Conservation (phyloP, 2,888 invertebrate genomes). For the Hyposoter didymator region DNA sequence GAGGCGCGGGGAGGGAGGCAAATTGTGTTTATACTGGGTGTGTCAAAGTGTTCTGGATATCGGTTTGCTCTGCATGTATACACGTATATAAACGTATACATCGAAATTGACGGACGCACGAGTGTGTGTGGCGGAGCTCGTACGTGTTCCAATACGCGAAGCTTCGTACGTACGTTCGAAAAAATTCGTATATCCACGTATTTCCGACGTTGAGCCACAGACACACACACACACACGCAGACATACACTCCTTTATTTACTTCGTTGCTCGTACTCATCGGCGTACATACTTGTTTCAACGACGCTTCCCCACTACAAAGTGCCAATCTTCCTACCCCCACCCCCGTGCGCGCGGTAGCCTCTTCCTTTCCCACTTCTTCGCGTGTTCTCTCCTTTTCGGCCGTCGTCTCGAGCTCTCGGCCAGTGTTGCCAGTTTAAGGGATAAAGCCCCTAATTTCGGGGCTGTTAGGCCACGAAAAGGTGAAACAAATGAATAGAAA, state of each 20-base stretch:
- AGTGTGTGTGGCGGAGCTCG: conserved; percentile 37
- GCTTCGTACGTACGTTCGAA: conserved; percentile 8
- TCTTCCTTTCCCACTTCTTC: conserved; percentile 57
- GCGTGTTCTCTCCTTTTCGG: conserved; percentile 24
- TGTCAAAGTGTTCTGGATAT: conserved; percentile 76
- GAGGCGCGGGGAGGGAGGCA: not conserved
- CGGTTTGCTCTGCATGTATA: conserved; percentile 36
- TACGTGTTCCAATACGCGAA: conserved; percentile 54
- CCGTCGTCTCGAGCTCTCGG: conserved; percentile 17
- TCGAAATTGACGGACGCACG: not conserved
- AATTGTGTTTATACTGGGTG: conserved; percentile 79
- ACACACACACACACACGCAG: not conserved
- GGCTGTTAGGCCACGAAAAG: not conserved
- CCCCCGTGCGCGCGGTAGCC: conserved; percentile 30
- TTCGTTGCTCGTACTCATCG: conserved; percentile 6
- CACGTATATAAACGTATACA: conserved; percentile 13
- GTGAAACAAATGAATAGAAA: not conserved
- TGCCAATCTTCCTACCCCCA: conserved; percentile 60
- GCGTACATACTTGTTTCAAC: conserved; percentile 46
- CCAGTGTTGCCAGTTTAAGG: conserved; percentile 28
- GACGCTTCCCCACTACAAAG: conserved; percentile 49
- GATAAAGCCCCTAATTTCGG: not conserved
- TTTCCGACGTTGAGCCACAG: conserved; percentile 31
- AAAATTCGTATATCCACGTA: conserved; percentile 48
- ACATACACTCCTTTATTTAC: conserved; percentile 32